Conservation (phyloP, 1,140 invertebrate genomes). For the Drosophila orena region DNA sequence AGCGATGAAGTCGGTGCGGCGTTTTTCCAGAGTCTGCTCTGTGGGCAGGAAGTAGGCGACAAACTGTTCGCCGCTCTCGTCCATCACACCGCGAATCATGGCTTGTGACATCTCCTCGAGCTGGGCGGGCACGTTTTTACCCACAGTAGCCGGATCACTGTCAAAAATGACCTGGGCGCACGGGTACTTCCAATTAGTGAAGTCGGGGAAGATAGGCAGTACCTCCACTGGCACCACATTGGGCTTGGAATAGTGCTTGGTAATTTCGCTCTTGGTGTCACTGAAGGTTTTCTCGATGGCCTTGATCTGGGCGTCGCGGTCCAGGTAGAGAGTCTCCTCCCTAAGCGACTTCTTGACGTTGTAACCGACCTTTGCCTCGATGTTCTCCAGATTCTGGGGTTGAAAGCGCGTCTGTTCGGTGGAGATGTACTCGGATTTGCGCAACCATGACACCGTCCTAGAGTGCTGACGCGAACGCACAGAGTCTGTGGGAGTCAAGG, state of each 20-base stretch:
- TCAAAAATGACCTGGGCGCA: constrained; percentile 99
- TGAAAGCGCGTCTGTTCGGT: constrained; percentile 99
- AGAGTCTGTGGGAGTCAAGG: constrained; percentile 94
- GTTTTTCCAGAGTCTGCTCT: constrained; percentile 95
- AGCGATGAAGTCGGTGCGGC: constrained; percentile 91
- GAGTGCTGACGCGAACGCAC: constrained; percentile 96
- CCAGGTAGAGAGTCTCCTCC: constrained; percentile 98
- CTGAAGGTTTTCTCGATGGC: constrained; percentile 99
- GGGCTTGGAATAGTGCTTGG: constrained; percentile 97
- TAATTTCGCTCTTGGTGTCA: constrained; percentile 94
- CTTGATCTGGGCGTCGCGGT: constrained; percentile 98
- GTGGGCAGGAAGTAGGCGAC: constrained; percentile 99
- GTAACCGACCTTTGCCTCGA: constrained; percentile 99
- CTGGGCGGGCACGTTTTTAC: constrained; percentile 92
- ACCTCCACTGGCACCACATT: constrained; percentile 96
- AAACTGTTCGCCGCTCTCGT: constrained; percentile 99
- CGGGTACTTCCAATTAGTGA: constrained; percentile 98
- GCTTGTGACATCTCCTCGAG: constrained; percentile 99
- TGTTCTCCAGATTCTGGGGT: constrained; percentile 97
- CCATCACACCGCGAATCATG: constrained; percentile 99
- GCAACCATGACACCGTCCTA: constrained; percentile 97
- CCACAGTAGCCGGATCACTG: constrained; percentile 95
- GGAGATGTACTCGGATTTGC: constrained; percentile 99
- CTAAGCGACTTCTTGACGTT: constrained; percentile 98
- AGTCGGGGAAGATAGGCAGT: constrained; percentile 96